phyloP scores from a whole-genome alignment of 2,113 vertebrate species.

The Pseudorectes ferrugineus region DNA sequence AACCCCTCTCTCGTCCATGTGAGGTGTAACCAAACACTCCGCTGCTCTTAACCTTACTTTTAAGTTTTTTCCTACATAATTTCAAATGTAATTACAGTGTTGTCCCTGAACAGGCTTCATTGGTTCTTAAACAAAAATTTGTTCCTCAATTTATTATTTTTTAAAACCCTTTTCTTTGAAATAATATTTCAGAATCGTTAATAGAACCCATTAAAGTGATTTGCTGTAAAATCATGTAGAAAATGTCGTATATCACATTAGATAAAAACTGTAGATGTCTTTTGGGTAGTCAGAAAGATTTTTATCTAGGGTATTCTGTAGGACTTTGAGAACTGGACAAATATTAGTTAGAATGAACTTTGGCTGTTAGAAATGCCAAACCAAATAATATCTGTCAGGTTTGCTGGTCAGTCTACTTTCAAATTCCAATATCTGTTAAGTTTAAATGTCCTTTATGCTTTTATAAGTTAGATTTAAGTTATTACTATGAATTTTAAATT shows the following conservation, averaged over 20 bases:
- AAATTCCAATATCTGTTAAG: not conserved
- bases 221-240: not conserved
- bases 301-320: not conserved
- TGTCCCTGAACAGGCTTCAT: not conserved
- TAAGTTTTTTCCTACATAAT: not conserved
- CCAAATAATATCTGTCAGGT: not conserved
- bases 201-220: not conserved
- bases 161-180: not conserved
- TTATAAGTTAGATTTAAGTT: slow-evolving; percentile 40
- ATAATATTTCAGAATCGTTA: not conserved
- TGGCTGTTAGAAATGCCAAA: not conserved
- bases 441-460: slow-evolving; percentile 14
- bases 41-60: not conserved
- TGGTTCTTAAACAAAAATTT: not conserved
- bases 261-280: not conserved
- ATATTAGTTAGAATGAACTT: not conserved
- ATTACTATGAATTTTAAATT: slow-evolving; percentile 32
- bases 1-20: fast-evolving
- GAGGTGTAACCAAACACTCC: not conserved
- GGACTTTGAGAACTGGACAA: not conserved
- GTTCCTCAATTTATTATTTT: not conserved
- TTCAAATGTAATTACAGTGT: not conserved
- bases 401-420: not conserved
- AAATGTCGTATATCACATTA: not conserved
- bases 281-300: not conserved